phyloP scores from a whole-genome alignment of 2,113 vertebrate species.

The Cavia aperea region DNA sequence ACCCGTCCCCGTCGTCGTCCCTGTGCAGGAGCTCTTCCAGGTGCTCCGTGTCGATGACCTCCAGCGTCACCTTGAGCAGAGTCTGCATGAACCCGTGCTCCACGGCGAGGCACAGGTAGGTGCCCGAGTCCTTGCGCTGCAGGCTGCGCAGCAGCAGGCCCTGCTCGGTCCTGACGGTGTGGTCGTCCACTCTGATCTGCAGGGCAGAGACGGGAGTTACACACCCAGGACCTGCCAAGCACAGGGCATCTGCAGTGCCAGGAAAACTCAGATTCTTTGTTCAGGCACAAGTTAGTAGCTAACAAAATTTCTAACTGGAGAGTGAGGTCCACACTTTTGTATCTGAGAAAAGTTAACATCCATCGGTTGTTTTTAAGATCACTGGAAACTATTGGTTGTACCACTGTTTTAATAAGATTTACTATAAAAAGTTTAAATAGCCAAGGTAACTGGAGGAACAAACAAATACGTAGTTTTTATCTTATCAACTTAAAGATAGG shows the following conservation, averaged over 20 bases:
- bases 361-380: neutral
- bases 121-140: slow-evolving; percentile 85
- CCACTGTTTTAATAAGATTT: neutral
- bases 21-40: slow-evolving; percentile 91
- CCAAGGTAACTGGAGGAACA: neutral
- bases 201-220: neutral
- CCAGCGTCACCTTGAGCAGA: slow-evolving; percentile 89
- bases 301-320: neutral
- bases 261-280: neutral
- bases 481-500: neutral
- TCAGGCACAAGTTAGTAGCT: neutral
- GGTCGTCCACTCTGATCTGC: slow-evolving; percentile 88
- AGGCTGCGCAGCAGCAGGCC: slow-evolving; percentile 91
- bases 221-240: neutral
- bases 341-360: neutral
- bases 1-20: slow-evolving; percentile 77
- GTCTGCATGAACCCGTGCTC: slow-evolving; percentile 98
- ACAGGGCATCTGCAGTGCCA: neutral
- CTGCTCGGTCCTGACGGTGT: slow-evolving; percentile 88
- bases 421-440: neutral
- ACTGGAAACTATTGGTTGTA: neutral
- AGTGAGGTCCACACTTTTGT: neutral
- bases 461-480: neutral
- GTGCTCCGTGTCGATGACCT: slow-evolving; percentile 91
- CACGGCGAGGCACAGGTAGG: slow-evolving; percentile 92